Percentiles rank a stretch among this genome's conserved stretches.
phyloP scores from a whole-genome alignment of 2,797 vertebrate species.

The Halcyon smyrnensis region DNA sequence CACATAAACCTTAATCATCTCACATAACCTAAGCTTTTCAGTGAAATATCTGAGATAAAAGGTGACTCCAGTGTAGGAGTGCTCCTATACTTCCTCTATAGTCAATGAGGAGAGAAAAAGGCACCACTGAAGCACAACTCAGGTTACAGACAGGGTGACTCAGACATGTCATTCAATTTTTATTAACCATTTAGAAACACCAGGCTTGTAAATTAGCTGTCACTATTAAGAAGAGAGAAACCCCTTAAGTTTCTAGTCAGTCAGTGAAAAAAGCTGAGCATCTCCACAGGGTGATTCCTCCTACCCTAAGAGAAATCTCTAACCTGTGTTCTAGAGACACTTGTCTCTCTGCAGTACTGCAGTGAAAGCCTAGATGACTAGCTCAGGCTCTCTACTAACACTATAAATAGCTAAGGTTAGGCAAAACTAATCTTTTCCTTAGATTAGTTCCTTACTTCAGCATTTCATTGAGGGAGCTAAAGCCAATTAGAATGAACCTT shows the following conservation, averaged over 20 bases:
- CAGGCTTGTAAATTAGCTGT: background rate
- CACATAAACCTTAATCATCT: constrained; percentile 45
- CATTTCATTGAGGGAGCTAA: background rate
- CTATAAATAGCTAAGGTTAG: background rate
- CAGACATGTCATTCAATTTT: background rate
- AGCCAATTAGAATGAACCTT: background rate
- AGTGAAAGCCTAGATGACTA: background rate
- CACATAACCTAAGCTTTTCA: constrained; percentile 26
- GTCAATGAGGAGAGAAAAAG: constrained; percentile 63
- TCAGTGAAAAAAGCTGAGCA: background rate
- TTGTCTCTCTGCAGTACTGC: background rate
- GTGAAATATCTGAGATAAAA: constrained; percentile 28
- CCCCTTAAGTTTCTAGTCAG: background rate
- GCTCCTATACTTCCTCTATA: constrained; percentile 27
- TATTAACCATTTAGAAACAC: constrained; percentile 51
- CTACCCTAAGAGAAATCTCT: background rate
- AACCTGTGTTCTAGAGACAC: background rate
- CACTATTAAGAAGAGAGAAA: constrained; percentile 16
- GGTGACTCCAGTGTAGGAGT: constrained; percentile 13
- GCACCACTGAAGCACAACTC: constrained; percentile 39
- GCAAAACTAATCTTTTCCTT: background rate
- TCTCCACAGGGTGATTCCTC: background rate
- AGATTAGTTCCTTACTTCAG: background rate
- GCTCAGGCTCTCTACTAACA: background rate
- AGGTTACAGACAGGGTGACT: constrained; percentile 45